Evolutionary conservation across 2,113 vertebrate species (phyloP).

Genomic region (Burhinus bistriatus): DNA sequence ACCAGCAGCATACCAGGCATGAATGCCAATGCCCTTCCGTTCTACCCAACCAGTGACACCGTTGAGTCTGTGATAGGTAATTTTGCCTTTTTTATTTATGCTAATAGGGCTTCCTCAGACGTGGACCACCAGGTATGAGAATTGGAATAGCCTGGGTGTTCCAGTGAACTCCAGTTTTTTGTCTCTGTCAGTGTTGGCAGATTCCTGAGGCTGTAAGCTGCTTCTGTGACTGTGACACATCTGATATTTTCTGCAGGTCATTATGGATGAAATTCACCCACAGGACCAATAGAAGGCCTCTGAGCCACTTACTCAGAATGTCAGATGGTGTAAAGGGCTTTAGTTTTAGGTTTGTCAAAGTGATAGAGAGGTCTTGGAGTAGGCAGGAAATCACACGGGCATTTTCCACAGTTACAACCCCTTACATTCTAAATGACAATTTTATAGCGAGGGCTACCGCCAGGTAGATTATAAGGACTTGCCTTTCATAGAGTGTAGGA

Average conservation of each 20-base stretch:
- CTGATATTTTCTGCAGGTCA: conserved; percentile 46
- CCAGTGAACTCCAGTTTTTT: not conserved
- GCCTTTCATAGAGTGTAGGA: not conserved
- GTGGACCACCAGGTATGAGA: not conserved
- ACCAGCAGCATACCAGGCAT: conserved; percentile 90
- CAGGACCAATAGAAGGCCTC: conserved; percentile 28
- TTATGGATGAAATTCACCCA: conserved; percentile 25
- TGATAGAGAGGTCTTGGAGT: conserved; percentile 13
- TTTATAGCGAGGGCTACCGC: not conserved
- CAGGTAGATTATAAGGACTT: not conserved
- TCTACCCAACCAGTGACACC: conserved; percentile 97
- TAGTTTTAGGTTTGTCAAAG: conserved; percentile 30
- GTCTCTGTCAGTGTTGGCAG: conserved; percentile 11
- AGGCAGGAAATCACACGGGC: not conserved
- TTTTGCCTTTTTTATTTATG: conserved; percentile 20
- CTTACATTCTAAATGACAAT: not conserved
- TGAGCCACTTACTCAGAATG: conserved; percentile 5
- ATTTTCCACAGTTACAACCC: not conserved
- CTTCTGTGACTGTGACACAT: conserved; percentile 37
- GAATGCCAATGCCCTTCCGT: conserved; percentile 97
- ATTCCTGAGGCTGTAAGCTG: not conserved
- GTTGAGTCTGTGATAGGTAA: conserved; percentile 98
- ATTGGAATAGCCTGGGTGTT: not conserved
- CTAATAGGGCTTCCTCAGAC: not conserved
- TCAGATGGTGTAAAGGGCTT: not conserved